phyloP scores from a whole-genome alignment of 2,113 vertebrate species.

The Acanthisitta chloris region DNA sequence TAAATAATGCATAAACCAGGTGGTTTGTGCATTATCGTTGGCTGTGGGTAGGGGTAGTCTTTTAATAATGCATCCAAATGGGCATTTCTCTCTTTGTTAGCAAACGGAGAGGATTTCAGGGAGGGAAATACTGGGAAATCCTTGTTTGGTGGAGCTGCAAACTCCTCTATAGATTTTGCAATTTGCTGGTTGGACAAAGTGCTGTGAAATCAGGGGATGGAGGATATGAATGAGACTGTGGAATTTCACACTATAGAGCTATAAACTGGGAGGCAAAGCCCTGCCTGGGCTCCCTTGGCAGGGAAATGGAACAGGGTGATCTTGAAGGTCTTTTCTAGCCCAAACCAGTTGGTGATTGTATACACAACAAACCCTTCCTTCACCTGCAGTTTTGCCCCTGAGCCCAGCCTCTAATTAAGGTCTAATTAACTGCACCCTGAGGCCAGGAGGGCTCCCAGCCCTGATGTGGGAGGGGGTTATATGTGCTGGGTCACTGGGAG shows the following conservation, averaged over 20 bases:
- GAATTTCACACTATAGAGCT: rapidly evolving
- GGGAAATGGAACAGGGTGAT: not conserved
- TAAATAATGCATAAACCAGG: not conserved
- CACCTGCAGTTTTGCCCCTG: rapidly evolving
- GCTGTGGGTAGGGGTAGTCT: not conserved
- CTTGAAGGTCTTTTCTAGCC: not conserved
- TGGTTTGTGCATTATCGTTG: not conserved
- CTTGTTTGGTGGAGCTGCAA: rapidly evolving
- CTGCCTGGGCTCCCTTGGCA: not conserved
- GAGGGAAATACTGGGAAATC: not conserved
- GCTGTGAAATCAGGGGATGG: rapidly evolving
- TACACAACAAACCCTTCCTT: rapidly evolving
- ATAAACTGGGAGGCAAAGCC: not conserved
- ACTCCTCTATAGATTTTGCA: rapidly evolving
- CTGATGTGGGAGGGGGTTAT: rapidly evolving
- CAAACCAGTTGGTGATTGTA: not conserved
- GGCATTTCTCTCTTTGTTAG: not conserved
- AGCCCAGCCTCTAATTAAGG: not conserved
- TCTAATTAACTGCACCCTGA: not conserved
- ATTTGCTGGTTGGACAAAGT: not conserved
- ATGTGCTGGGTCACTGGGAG: not conserved
- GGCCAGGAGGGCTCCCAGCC: not conserved
- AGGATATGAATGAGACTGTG: not conserved
- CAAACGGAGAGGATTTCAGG: rapidly evolving
- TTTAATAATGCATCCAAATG: not conserved